Evolutionary conservation across 2,113 vertebrate genomes (phyloP).

Genomic region (Ginglymostoma cirratum): DNA sequence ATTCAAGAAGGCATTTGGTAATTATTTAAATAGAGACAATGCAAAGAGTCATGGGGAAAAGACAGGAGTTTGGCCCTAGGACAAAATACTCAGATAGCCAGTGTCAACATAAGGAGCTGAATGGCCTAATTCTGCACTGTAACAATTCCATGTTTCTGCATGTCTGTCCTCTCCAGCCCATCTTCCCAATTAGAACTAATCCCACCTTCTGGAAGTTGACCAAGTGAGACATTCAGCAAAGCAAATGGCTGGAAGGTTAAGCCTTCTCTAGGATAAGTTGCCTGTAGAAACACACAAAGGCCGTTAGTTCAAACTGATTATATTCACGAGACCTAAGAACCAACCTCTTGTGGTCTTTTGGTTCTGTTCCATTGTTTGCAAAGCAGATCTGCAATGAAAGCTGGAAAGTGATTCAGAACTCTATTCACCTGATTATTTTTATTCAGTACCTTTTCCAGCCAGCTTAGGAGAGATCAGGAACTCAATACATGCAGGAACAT

Average conservation of each 20-base stretch:
- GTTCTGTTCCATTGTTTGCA: not conserved
- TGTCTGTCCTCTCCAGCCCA: not conserved
- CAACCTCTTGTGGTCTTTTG: not conserved
- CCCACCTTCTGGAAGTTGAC: not conserved
- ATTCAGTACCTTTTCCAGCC: not conserved
- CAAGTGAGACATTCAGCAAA: not conserved
- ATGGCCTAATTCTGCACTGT: no score
- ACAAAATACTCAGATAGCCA: no score
- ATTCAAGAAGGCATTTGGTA: no score
- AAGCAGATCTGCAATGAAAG: not conserved
- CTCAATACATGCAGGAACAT: not conserved
- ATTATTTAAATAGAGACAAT: no score
- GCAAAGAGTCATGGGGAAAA: no score
- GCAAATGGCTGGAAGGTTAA: not conserved
- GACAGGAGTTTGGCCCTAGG: no score
- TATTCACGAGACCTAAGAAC: not conserved
- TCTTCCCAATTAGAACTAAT: not conserved
- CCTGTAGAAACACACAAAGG: not conserved
- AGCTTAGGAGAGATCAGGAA: not conserved
- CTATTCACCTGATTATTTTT: not conserved
- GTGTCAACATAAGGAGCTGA: no score
- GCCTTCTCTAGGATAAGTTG: not conserved
- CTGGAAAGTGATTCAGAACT: not conserved
- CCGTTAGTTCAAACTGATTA: not conserved
- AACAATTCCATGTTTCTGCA: no score